Evolutionary conservation across 1,140 invertebrate genomes (phyloP), one percentile per base, ranked within the genome.

Genomic region (Varroa destructor): DNA sequence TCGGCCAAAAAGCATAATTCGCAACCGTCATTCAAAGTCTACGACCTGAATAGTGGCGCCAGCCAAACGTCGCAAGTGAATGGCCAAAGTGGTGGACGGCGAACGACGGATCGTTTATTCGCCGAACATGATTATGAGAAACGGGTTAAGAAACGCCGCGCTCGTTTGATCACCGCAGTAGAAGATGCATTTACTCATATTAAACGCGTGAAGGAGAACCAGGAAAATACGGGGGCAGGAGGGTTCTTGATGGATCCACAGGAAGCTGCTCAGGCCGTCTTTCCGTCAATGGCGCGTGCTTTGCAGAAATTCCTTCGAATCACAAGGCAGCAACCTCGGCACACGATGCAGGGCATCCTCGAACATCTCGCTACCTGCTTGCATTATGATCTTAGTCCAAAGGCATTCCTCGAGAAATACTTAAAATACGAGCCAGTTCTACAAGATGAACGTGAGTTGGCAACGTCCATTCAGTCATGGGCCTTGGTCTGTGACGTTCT

Each of bases 101-200:
- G 74, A 73, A 73, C 46, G 75, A 74, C 6, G 80, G 94, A 97
- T 79, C 83, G 92, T 25, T 97, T 97, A 79, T 95, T 97, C 78
- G 93, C 97, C 80, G 93, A 98, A 80, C 89, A 94, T 77, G 94
- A 99, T 80, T 95, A 95, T 78, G 93, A 96, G 75, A 83, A 93
- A 64, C 82, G 94, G 61, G 91, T 98, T 25, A 85, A 89, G 72
- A 98, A 97, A 79, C 82, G 95, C 0, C 85, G 87, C 76, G 91
- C 93, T 1, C 82, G 94, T 36, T 81, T 98, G 1, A 85, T 96
- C 14, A 89, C 89, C 6, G 92, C 93, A 1, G 88, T 93, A 1
- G 95, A 98, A 80, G 94, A 98, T 78, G 93, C 94, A 0, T 98
- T 98, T 78, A 92, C 92, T 6, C 93, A 97, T 78, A 93, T 99